These are phyloP conservation scores for Grammomys surdaster DNA, from an alignment of 2,113 vertebrate species.

Conservation along the genomic window DNA sequence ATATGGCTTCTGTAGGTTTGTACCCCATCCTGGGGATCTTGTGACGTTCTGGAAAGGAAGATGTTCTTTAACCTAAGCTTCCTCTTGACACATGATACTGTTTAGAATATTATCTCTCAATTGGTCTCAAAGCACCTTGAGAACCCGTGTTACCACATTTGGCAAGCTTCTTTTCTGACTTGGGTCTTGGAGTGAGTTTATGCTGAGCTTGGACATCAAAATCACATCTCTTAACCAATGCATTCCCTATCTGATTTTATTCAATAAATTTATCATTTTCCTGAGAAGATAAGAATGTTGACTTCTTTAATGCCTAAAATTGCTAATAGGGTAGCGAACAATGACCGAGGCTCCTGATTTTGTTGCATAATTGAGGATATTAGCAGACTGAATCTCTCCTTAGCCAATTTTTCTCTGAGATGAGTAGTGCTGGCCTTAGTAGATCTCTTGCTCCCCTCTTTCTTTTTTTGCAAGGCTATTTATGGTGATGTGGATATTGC, in stretches of 20 bases:
- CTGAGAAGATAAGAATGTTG: conserved; percentile 9
- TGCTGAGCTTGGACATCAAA: conserved; percentile 19
- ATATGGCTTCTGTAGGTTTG: not conserved
- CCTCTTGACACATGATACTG: not conserved
- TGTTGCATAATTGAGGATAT: conserved; percentile 1
- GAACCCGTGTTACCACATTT: conserved; percentile 14
- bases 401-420: not conserved
- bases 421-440: not conserved
- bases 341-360: not conserved
- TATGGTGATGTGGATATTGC: conserved; percentile 43
- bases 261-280: conserved; percentile 17
- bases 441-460: not conserved
- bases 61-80: conserved; percentile 16
- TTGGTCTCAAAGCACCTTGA: not conserved
- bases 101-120: conserved; percentile 6
- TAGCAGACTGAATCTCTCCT: not conserved
- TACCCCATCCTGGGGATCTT: not conserved
- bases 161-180: conserved; percentile 21
- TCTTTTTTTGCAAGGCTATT: conserved; percentile 35
- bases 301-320: not conserved
- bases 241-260: not conserved
- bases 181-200: conserved; percentile 6
- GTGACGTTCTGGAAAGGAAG: conserved; percentile 40
- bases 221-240: conserved; percentile 47
- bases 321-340: not conserved